Evolutionary conservation across 2,113 vertebrate species (phyloP), one percentile per base, ranked within the genome.

Genomic region (Podarcis cretensis): DNA sequence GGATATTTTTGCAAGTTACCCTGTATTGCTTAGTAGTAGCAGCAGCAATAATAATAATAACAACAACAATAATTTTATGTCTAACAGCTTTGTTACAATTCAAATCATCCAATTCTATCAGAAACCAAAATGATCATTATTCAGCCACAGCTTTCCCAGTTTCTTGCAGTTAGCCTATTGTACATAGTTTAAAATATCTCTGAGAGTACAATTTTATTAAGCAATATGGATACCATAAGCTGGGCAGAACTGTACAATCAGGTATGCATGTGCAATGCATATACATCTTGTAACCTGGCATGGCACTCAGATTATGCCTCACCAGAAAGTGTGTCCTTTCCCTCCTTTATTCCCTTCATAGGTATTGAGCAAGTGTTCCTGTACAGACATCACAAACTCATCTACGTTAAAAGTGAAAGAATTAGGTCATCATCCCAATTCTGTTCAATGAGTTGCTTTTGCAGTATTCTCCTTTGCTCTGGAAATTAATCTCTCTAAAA

Each of bases 401-500:
- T 90, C 0, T 0, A 37, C 68, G 75, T 37, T 81, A 89, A 87
- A 93, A 74, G 69, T 37, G 69, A 91, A 86, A 81, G 40, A 94
- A 93, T 86, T 35, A n/a, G 88, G 77, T 81, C 85, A 89, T 83
- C 86, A 93, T 77, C 82, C 77, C 71, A 86, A 69, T 88, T 90
- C 93, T 88, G 54, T 89, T 91, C 89, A 91, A 89, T 81, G 76
- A 89, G 54, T 90, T 87, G 54, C 81, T 87, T 83, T 88, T 93
- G 85, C 71, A 80, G 30, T 88, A 88, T 89, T 92, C 87, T 77
- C 40, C 57, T 93, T 90, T 90, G 79, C 90, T 92, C 75, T 84
- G 91, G 93, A 95, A 95, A 95, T 91, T 92, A 93, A 93, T 92
- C 91, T 95, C 85, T 93, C 89, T 93, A 94, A 94, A 94, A 94